Percentiles rank a stretch among this genome's conserved stretches.
Evolutionary conservation across 2,113 vertebrate species (phyloP).

Genomic region (Corythornis cristatus): DNA sequence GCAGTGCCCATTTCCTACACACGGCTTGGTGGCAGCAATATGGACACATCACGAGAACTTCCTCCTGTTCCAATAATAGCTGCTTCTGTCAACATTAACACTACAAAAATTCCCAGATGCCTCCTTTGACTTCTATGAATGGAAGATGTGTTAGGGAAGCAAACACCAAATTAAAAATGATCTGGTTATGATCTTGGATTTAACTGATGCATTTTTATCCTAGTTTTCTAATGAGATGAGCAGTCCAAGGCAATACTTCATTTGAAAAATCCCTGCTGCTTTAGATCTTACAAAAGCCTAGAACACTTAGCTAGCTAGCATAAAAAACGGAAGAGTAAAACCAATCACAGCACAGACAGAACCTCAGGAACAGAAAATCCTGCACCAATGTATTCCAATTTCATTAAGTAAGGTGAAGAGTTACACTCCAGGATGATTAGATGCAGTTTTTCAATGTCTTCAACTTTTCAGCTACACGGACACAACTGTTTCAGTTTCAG

Average conservation of each 20-base stretch:
- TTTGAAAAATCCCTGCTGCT: not conserved
- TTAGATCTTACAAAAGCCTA: not conserved
- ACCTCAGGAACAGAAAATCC: not conserved
- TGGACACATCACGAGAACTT: not conserved
- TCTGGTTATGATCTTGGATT: not conserved
- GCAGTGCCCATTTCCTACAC: not conserved
- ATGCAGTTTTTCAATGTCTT: not conserved
- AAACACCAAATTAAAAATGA: not conserved
- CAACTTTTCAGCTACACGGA: not conserved
- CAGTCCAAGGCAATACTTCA: not conserved
- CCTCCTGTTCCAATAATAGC: not conserved
- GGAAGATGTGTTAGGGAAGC: not conserved
- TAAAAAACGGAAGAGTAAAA: not conserved
- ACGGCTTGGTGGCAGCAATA: not conserved
- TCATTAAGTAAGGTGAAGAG: accelerated
- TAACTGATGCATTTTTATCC: not conserved
- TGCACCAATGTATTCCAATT: not conserved
- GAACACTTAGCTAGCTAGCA: not conserved
- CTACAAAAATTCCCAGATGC: not conserved
- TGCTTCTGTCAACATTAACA: not conserved
- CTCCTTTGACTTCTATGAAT: not conserved
- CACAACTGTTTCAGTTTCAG: not conserved
- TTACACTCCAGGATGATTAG: not conserved
- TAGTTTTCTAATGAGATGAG: not conserved
- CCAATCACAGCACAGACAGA: not conserved